Base-by-base conservation (phyloP, 37 sponge, comb jelly and placozoan species). In the Beroe ovata region DNA sequence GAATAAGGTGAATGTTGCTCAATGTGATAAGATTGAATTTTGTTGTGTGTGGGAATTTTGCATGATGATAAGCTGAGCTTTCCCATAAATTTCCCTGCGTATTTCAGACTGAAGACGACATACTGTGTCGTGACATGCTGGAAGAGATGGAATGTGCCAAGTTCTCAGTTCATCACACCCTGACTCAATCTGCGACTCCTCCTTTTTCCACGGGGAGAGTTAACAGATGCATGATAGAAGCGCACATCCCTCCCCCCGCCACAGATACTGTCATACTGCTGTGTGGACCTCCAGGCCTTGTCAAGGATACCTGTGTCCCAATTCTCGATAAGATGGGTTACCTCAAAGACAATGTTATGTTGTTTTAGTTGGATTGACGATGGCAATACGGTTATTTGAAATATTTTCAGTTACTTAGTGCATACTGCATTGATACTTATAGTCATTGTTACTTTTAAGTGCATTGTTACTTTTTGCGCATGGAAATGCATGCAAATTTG, bases 271-370 rank as follows among this genome's bases (percentile, higher is more conserved):
- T 91, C 42, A 94, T 97, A 20, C 92, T 97, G 64, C 93, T 95
- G 92, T 97, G 95, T 94, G 98, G 98, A 0, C 98, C 98, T 21
- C 94, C 95, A 21, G 95, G 95, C 28, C 93, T 96, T 93, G 93
- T 96, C 72, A 95, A 96, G 90, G 94, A 90, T 90, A 94, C 97
- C 41, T 94, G 95, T 60, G 69, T 93, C 0, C 98, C 98, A 20
- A 94, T 92, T 81, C 60, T 97, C 64, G 89, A 94, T 90, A 93
- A 94, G 39, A 89, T 95, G 16, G 93, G 92, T 38, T 95, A 93
- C 89, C 60, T 14, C 2, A 25, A 29, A 8, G 69, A 66, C 30
- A 66, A 33, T 30, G 30, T 66, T 26, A 6, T 66, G 30, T 18
- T 32, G 33, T 66, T 66, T 18, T 66, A 62, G 54, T n/a, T n/a